Percentiles rank a stretch among this genome's conserved stretches.
Evolutionary conservation across 2,888 invertebrate species (phyloP).

Genomic region (Phortica magna): DNA sequence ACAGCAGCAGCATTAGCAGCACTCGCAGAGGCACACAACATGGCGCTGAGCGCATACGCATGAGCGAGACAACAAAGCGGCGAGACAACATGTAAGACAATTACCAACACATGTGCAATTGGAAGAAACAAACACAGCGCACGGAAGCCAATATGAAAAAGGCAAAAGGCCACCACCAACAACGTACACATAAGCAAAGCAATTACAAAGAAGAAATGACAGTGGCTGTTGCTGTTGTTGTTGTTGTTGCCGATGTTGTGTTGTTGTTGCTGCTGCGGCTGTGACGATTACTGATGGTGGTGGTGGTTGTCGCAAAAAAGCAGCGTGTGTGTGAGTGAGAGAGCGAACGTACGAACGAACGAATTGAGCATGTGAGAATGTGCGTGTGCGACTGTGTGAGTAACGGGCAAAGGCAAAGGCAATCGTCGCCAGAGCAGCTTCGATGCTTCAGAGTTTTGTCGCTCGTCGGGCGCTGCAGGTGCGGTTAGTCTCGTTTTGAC

Average conservation of each 20-base stretch:
- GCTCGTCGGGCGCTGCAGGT: conserved; percentile 68
- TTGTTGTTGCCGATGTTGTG: neutral
- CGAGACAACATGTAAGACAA: conserved; percentile 21
- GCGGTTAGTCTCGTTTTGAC: conserved; percentile 76
- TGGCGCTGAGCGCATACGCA: conserved; percentile 49
- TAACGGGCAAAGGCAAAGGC: neutral
- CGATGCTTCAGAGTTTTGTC: conserved; percentile 53
- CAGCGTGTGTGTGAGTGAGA: conserved; percentile 4
- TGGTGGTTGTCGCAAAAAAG: neutral
- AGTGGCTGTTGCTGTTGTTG: conserved; percentile 6
- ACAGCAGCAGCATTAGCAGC: neutral
- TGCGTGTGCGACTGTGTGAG: neutral
- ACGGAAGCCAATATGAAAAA: no score
- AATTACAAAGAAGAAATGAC: neutral
- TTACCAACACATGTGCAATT: neutral
- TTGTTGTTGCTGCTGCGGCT: neutral
- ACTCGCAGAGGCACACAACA: conserved; percentile 46
- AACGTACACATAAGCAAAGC: neutral
- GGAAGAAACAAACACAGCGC: neutral
- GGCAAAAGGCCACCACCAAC: neutral
- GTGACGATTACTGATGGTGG: neutral
- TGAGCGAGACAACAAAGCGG: conserved; percentile 47
- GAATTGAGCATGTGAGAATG: conserved; percentile 3
- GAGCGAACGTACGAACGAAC: conserved; percentile 34
- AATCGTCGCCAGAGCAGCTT: conserved; percentile 11